phyloP scores from a whole-genome alignment of 2,797 vertebrate genomes.

The Malacoctenus gilli region DNA sequence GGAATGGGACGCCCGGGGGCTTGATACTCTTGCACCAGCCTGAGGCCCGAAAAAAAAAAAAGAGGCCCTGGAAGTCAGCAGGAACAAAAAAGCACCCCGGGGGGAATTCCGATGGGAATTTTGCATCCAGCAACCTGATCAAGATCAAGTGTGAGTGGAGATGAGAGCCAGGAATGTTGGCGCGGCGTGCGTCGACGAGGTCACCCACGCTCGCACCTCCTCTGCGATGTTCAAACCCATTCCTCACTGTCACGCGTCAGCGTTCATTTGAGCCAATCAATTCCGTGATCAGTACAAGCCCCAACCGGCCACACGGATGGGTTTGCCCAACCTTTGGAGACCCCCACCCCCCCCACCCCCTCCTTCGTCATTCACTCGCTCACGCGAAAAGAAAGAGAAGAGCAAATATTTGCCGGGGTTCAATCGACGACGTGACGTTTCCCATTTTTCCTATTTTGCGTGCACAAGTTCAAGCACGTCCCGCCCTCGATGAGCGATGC shows the following conservation, averaged over 20 bases:
- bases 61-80: constrained; percentile 41
- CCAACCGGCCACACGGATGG: not conserved
- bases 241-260: no score
- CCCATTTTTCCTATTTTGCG: constrained; percentile 36
- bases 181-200: constrained; percentile 1
- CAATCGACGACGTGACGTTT: constrained; percentile 20
- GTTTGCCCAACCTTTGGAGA: constrained; percentile 2
- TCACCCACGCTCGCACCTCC: constrained; percentile 7
- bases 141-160: constrained; percentile 1
- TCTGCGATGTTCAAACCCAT: no score
- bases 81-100: constrained; percentile 29
- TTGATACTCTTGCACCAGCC: constrained; percentile 10
- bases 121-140: constrained; percentile 30
- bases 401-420: constrained; percentile 50
- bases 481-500: constrained; percentile 10
- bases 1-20: constrained; percentile 45
- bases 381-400: constrained; percentile 24
- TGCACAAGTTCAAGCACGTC: constrained; percentile 44
- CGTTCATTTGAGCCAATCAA: constrained; percentile 3
- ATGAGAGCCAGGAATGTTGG: constrained; percentile 4
- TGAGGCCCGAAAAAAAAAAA: constrained; percentile 30
- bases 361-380: constrained; percentile 10
- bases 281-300: not conserved
- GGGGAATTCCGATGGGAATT: constrained; percentile 45
- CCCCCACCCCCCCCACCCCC: no score